Evolutionary conservation across 2,888 invertebrate genomes (phyloP).

Genomic region (Cheilosia pagana): DNA sequence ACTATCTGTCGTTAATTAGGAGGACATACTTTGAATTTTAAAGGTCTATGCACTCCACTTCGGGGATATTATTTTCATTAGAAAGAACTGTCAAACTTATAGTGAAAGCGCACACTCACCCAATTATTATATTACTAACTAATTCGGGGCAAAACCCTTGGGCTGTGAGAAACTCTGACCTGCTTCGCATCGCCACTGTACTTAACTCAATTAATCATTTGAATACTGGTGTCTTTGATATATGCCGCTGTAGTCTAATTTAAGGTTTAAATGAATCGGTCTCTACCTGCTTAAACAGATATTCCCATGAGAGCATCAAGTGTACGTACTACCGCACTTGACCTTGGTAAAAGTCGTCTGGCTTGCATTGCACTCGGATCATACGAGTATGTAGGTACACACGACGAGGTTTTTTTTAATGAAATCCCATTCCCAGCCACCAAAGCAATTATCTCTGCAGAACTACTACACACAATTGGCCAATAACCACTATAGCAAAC

Average conservation of each 20-base stretch:
- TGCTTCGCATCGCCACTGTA: constrained; percentile 32
- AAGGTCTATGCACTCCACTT: too few relatives aligned
- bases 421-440: constrained; percentile 66
- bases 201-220: constrained; percentile 56
- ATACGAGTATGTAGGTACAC: not conserved
- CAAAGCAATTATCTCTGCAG: constrained; percentile 70
- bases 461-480: constrained; percentile 49
- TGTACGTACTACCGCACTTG: constrained; percentile 28
- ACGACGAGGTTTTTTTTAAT: constrained; percentile 11
- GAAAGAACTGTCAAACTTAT: not conserved
- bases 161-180: constrained; percentile 30
- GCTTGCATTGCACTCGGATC: constrained; percentile 28
- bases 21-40: too few relatives aligned
- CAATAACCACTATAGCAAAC: constrained; percentile 14
- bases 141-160: constrained; percentile 1
- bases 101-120: not conserved
- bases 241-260: constrained; percentile 31
- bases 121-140: constrained; percentile 25
- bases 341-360: constrained; percentile 66
- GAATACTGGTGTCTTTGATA: constrained; percentile 50
- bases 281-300: not conserved
- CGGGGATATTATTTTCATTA: too few relatives aligned
- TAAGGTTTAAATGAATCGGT: constrained; percentile 38
- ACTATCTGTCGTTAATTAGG: too few relatives aligned
- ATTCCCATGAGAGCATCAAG: constrained; percentile 59